These are phyloP conservation scores for Rattus rattus DNA, from an alignment of 2,113 vertebrate genomes.

Conservation along the genomic window DNA sequence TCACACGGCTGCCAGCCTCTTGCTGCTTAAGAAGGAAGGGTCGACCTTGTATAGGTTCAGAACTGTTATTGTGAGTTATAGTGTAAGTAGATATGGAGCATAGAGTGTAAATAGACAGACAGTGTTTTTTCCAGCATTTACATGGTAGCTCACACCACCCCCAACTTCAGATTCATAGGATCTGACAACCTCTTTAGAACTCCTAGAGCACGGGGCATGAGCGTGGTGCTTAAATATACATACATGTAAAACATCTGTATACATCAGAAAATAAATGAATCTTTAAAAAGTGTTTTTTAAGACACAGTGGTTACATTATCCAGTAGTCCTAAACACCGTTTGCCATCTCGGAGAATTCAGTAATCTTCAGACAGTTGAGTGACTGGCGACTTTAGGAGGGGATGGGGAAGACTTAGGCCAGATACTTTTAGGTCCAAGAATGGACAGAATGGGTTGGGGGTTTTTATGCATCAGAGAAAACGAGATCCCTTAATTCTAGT, in stretches of 20 bases:
- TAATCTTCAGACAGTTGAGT: neutral
- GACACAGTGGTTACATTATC: neutral
- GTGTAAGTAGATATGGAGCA: too few relatives aligned
- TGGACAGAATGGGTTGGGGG: neutral
- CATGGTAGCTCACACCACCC: neutral
- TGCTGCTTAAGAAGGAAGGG: too few relatives aligned
- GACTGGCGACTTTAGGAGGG: neutral
- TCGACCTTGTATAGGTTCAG: neutral
- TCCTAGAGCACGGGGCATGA: too few relatives aligned
- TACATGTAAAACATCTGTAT: neutral
- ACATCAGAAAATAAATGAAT: neutral
- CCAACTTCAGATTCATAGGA: neutral
- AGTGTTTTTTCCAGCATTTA: neutral
- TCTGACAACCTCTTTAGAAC: neutral
- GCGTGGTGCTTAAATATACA: neutral
- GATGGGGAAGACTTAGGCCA: neutral
- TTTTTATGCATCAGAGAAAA: neutral
- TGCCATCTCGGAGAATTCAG: neutral
- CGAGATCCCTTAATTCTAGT: neutral
- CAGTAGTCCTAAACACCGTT: neutral
- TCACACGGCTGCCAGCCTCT: neutral
- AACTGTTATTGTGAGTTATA: neutral
- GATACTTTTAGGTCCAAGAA: neutral
- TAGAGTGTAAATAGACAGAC: too few relatives aligned
- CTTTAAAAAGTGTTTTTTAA: neutral